Evolutionary conservation across 2,113 vertebrate genomes (phyloP).

Genomic region (Vulpes lagopus): DNA sequence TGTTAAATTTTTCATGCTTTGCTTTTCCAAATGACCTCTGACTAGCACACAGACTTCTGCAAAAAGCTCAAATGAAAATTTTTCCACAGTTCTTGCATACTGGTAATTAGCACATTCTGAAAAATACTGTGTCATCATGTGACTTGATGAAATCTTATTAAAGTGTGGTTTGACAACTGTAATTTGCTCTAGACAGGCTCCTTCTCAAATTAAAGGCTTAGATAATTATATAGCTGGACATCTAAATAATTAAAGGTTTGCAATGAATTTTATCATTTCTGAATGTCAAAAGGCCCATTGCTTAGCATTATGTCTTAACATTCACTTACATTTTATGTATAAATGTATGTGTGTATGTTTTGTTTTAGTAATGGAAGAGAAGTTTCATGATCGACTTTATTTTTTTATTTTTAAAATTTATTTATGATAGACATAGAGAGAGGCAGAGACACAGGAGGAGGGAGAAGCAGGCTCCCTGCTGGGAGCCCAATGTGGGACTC

Average conservation of each 20-base stretch:
- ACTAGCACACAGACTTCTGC: not conserved
- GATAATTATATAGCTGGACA: slow-evolving; percentile 6
- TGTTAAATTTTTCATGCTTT: not conserved
- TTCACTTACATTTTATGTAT: not conserved
- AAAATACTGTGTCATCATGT: slow-evolving; percentile 32
- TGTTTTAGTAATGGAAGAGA: not conserved
- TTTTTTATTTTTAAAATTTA: no score
- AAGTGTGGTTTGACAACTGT: slow-evolving; percentile 15
- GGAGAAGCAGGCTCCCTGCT: no score
- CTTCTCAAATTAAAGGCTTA: slow-evolving; percentile 56
- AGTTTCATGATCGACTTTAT: not conserved
- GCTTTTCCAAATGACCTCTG: slow-evolving; percentile 3
- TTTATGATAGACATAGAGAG: no score
- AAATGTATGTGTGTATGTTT: not conserved
- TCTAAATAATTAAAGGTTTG: slow-evolving; percentile 58
- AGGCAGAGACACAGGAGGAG: no score
- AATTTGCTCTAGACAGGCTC: not conserved
- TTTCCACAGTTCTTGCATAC: not conserved
- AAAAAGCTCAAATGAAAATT: not conserved
- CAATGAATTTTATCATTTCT: not conserved
- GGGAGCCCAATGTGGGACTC: no score
- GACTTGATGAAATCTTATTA: slow-evolving; percentile 59
- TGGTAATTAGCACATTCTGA: slow-evolving; percentile 38
- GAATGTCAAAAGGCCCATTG: not conserved
- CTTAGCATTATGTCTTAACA: slow-evolving; percentile 37